A percentile compares a stretch with the other conserved stretches of the same genome.
Conservation (phyloP, 2,888 invertebrate genomes). For the Scaptomyza cyrtandrae region DNA sequence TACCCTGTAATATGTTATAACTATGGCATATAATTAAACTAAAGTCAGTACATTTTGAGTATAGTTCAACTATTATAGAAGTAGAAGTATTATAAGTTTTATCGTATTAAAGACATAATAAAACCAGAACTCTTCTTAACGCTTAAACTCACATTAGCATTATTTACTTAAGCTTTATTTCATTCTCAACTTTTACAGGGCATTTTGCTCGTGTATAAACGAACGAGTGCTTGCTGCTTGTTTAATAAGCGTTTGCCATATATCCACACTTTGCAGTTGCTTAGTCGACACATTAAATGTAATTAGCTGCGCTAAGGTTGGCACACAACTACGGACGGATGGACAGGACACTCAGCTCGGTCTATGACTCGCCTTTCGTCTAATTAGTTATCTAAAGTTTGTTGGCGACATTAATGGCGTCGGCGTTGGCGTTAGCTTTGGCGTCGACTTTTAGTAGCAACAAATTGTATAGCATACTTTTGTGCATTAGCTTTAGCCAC, state of each 20-base stretch:
- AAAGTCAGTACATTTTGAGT: not conserved
- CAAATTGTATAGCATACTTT: conserved; percentile 67
- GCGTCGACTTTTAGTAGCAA: conserved; percentile 6
- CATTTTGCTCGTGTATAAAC: not conserved
- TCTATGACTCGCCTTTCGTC: conserved; percentile 54
- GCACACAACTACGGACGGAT: conserved; percentile 59
- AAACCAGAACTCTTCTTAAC: too few species aligned
- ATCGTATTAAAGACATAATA: too few species aligned
- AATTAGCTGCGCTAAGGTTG: conserved; percentile 77
- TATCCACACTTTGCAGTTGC: conserved; percentile 64
- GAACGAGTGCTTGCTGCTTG: not conserved
- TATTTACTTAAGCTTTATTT: not conserved
- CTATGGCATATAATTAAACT: not conserved
- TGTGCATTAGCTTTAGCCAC: conserved; percentile 54
- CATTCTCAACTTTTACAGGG: conserved; percentile 12
- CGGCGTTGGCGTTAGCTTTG: conserved; percentile 16
- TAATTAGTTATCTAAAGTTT: conserved; percentile 78
- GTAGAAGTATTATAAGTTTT: not conserved
- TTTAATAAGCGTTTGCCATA: conserved; percentile 68
- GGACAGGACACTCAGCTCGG: conserved; percentile 17
- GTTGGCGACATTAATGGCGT: conserved; percentile 72
- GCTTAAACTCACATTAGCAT: not conserved
- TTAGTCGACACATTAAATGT: conserved; percentile 78
- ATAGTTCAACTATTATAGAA: not conserved
- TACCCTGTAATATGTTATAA: conserved; percentile 16